Evolutionary conservation across 2,888 invertebrate species (phyloP), one percentile per base, ranked within the genome.

Genomic region (Caenorhabditis sp.): DNA sequence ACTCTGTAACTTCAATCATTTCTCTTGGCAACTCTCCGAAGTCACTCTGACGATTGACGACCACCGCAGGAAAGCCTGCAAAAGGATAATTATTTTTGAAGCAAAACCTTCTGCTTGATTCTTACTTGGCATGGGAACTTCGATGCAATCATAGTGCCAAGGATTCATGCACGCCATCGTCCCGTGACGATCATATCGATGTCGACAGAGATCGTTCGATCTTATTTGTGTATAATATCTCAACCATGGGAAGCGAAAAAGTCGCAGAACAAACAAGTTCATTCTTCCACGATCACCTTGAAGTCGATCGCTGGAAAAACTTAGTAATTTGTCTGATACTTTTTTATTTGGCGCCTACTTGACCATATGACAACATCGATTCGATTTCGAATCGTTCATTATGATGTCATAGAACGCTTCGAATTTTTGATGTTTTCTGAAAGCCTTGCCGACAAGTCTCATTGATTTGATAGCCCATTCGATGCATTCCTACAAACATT

Each of bases 161-260:
- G 66, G 66, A 54, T 70, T 70, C 17, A 70, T 27, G 37, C 70
- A 70, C 1, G 51, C 59, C 17, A 36, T 17, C 17, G 19, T 24
- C 1, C 21, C 24, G 1, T 31, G n/a, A 14, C 23, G 23, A 17
- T 57, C 17, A 58, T 21, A 37, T 53, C 4, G 37, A 55, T 66
- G n/a, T 0, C 61, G 62, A 36, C 70, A 70, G 6, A 4, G 8
- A 0, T 6, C 2, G 5, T 37, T 59, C 5, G 70, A 66, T 50
- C 24, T 23, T 0, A 62, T 10, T 17, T 65, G 62, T 1, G 19
- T 17, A 10, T 59, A 62, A 21, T 27, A 37, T 23, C 64, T 27
- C 10, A 69, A 19, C 43, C 43, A 59, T 26, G 59, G 36, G 1
- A 49, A 54, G 43, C 63, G 31, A 59, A 62, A 70, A 0, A 65